Evolutionary conservation across 2,797 vertebrate genomes (phyloP).

Genomic region (Microcaecilia unicolor): DNA sequence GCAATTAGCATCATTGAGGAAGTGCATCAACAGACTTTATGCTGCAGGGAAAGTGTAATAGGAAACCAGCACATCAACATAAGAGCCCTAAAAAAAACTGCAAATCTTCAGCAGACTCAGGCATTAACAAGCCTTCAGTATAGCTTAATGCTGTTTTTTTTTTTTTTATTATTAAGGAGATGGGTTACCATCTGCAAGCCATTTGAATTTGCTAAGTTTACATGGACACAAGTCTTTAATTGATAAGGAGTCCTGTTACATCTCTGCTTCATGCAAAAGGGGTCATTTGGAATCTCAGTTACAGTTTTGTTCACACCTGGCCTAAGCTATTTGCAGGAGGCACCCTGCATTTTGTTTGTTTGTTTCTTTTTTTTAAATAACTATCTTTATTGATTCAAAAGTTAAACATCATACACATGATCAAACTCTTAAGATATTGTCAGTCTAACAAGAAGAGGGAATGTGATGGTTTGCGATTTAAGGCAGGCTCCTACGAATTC

Average conservation of each 20-base stretch:
- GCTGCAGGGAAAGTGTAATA: slow-evolving; percentile 40
- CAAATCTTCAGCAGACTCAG: slow-evolving; percentile 30
- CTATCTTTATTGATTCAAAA: too few relatives aligned
- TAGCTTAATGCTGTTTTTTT: slow-evolving; percentile 34
- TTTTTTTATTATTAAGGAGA: slow-evolving; percentile 39
- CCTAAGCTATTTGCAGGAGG: slow-evolving; percentile 30
- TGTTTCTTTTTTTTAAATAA: too few relatives aligned
- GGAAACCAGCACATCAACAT: slow-evolving; percentile 36
- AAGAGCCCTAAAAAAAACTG: slow-evolving; percentile 39
- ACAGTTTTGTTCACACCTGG: slow-evolving; percentile 31
- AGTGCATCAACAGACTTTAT: slow-evolving; percentile 35
- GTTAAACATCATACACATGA: too few relatives aligned
- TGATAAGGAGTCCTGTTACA: slow-evolving; percentile 31
- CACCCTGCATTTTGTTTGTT: too few relatives aligned
- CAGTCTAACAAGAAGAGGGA: too few relatives aligned
- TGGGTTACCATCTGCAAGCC: slow-evolving; percentile 35
- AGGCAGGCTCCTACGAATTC: too few relatives aligned
- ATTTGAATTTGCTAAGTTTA: slow-evolving; percentile 34
- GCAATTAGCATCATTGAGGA: slow-evolving; percentile 43
- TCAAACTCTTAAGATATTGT: too few relatives aligned
- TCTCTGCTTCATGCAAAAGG: slow-evolving; percentile 34
- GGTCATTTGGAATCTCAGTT: slow-evolving; percentile 31
- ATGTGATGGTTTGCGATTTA: too few relatives aligned
- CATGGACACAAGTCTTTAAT: slow-evolving; percentile 30
- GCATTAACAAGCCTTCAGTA: slow-evolving; percentile 46